A percentile compares a stretch with the other conserved stretches of the same genome.
These are phyloP conservation scores for Piliocolobus tephrosceles DNA, from an alignment of 2,113 vertebrate genomes.

Conservation along the genomic window DNA sequence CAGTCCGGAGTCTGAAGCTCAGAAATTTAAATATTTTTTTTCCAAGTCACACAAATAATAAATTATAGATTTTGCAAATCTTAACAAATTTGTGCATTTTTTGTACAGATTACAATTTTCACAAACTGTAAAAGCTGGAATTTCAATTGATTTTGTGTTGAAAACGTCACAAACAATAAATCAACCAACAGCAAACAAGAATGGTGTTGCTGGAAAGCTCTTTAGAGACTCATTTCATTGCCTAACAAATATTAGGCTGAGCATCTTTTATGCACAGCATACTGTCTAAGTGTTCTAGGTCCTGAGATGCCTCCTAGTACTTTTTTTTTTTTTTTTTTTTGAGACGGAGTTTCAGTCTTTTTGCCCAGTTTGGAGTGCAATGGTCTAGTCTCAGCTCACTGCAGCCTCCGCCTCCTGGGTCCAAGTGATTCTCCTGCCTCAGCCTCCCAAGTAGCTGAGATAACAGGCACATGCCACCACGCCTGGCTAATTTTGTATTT, in stretches of 20 bases:
- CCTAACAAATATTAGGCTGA: accelerated
- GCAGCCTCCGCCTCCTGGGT: too few species aligned
- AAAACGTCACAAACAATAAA: background rate
- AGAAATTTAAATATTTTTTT: background rate
- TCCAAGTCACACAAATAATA: background rate
- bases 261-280: background rate
- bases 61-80: background rate
- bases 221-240: accelerated
- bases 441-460: too few species aligned
- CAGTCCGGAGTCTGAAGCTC: background rate
- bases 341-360: too few species aligned
- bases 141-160: background rate
- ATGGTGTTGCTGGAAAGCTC: background rate
- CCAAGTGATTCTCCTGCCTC: too few species aligned
- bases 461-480: too few species aligned
- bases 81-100: background rate
- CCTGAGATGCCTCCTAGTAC: too few species aligned
- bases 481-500: too few species aligned
- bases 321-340: too few species aligned
- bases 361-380: too few species aligned
- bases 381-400: too few species aligned
- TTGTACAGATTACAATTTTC: background rate
- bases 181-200: background rate
- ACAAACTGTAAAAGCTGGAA: background rate
- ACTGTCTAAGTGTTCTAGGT: background rate